phyloP scores from a whole-genome alignment of 2,797 vertebrate species.

The Sebastes minor region DNA sequence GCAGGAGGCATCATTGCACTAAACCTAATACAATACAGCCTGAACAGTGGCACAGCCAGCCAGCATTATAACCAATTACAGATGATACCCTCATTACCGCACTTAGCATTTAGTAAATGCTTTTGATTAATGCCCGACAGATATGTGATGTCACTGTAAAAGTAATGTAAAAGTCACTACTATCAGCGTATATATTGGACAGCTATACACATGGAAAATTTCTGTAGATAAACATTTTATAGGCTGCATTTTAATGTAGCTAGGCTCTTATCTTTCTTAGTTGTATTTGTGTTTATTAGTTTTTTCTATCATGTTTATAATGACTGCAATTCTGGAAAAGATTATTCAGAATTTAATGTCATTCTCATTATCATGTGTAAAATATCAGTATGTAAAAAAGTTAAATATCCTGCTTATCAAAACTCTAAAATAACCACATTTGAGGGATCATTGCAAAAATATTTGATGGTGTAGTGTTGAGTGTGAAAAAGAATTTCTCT shows the following conservation, averaged over 20 bases:
- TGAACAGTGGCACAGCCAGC: neutral
- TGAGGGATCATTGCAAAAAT: neutral
- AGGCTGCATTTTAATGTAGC: neutral
- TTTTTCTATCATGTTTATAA: neutral
- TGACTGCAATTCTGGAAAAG: neutral
- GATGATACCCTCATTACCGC: neutral
- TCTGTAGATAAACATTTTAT: neutral
- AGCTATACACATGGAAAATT: neutral
- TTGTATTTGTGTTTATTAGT: neutral
- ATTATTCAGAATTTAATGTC: neutral
- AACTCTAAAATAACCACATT: neutral
- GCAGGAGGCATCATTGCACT: constrained; percentile 29
- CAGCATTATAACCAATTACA: neutral
- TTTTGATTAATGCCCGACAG: neutral
- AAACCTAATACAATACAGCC: neutral
- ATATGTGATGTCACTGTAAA: neutral
- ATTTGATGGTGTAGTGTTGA: neutral
- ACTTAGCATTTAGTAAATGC: neutral
- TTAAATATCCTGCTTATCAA: neutral
- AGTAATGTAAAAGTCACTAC: too few relatives aligned
- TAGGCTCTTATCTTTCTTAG: neutral
- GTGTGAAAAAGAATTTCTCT: neutral
- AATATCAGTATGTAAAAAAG: neutral
- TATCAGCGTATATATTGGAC: neutral
- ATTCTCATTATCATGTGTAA: neutral